Evolutionary conservation across 1,140 invertebrate genomes (phyloP), one percentile per base, ranked within the genome.

Genomic region (Procambarus clarkii): DNA sequence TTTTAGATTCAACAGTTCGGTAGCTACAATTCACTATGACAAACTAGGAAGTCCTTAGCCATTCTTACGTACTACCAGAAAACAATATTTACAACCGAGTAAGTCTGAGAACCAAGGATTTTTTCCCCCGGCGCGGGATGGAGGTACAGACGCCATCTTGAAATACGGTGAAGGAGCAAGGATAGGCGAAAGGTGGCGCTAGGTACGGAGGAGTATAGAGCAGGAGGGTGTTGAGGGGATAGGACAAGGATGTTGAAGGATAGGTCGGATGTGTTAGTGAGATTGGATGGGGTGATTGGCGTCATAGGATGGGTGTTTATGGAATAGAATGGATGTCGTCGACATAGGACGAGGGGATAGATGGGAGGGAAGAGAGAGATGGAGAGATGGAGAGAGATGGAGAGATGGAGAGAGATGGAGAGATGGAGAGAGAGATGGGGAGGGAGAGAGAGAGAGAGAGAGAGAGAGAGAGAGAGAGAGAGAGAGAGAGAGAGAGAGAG

Each of bases 401-500:
- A n/a, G n/a, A n/a, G n/a, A n/a, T n/a, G n/a, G n/a, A n/a, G n/a
- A n/a, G n/a, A n/a, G n/a, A n/a, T n/a, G n/a, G n/a, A n/a, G n/a
- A n/a, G n/a, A n/a, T n/a, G n/a, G n/a, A n/a, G n/a, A n/a, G n/a
- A n/a, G n/a, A n/a, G n/a, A n/a, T n/a, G n/a, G n/a, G n/a, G n/a
- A n/a, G n/a, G n/a, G n/a, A 54, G 11, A 54, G 11, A 54, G 11
- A 21, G 46, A 24, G 24, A 54, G 50, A 54, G 34, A 21, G 77
- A 78, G 77, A 48, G 21, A 45, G 77, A 46, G 11, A 44, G 13
- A 46, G 76, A 78, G 15, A 46, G 76, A 44, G 18, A 78, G 76
- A 44, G 78, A 50, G 54, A 79, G 78, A 79, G 50, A 80, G 45
- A 54, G 50, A 54, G 50, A 54, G 50, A 54, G 50, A 54, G 50